Conservation (phyloP, 2,113 vertebrate genomes). For the Stegastes partitus region DNA sequence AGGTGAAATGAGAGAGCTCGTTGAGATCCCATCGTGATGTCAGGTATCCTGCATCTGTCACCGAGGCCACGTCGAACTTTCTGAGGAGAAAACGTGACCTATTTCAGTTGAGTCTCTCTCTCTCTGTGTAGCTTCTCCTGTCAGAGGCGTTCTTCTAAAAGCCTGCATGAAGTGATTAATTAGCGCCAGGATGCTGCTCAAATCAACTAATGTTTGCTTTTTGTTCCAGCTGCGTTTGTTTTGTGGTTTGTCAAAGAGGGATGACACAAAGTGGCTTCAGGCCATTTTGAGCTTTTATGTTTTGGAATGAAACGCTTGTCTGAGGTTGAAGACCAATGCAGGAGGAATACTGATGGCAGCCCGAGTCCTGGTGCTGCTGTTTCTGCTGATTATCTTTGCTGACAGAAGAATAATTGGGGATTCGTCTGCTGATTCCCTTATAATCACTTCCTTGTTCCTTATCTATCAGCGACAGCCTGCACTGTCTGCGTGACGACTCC, state of each 20-base stretch:
- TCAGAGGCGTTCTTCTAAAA: slow-evolving; percentile 19
- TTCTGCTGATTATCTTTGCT: slow-evolving; percentile 17
- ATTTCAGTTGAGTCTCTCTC: neutral
- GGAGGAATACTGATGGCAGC: slow-evolving; percentile 20
- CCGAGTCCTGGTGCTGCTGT: slow-evolving; percentile 13
- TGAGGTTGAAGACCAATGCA: neutral
- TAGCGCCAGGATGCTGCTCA: neutral
- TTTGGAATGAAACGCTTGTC: slow-evolving; percentile 14
- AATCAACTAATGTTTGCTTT: slow-evolving; percentile 26
- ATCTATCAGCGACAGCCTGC: slow-evolving; percentile 50
- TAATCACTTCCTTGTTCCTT: slow-evolving; percentile 17
- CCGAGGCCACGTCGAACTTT: slow-evolving; percentile 1
- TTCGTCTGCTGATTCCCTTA: slow-evolving; percentile 14
- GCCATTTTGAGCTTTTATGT: slow-evolving; percentile 26
- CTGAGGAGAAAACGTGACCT: neutral
- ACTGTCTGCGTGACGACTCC: neutral
- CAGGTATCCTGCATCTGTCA: slow-evolving; percentile 1
- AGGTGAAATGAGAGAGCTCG: neutral
- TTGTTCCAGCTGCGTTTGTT: neutral
- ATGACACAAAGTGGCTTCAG: slow-evolving; percentile 22
- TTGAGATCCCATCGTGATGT: neutral
- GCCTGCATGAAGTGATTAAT: neutral
- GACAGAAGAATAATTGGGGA: slow-evolving; percentile 13
- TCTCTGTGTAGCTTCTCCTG: slow-evolving; percentile 8
- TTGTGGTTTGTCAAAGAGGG: slow-evolving; percentile 5